Base-by-base conservation (phyloP, 2,888 invertebrate species). In the Tanypteryx hageni region DNA sequence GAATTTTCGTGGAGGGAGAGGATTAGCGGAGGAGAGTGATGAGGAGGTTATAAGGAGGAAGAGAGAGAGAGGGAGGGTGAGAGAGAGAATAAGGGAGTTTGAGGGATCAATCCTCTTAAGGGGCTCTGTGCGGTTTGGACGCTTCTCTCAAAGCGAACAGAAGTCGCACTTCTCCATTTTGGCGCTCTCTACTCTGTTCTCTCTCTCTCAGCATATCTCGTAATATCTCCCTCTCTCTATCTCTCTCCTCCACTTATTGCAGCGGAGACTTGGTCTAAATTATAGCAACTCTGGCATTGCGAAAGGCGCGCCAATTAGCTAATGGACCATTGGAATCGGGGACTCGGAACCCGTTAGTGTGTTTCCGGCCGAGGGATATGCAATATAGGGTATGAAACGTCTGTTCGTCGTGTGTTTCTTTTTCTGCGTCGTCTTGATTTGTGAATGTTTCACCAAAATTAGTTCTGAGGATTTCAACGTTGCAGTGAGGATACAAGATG, bases 61-160 rank as follows among this genome's bases (percentile, higher is more conserved):
- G 64, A n/a, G 18, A 18, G 64, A 16, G 44, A 5, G 16, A 44
- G 83, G 82, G 18, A 27, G 83, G 61, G 13, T 85, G 92, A 92
- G 85, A 92, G 92, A 59, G 84, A 91, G 92, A 92, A 85, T 89
- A 92, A 92, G 81, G 83, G 83, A 83, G 92, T 93, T 92, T 93
- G 93, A 93, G 93, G 86, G 92, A 92, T 92, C 93, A 93, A 93
- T 93, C 94, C 94, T 94, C 94, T 95, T 89, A 89, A 64, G 64
- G 44, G 89, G 89, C 89, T 89, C 64, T 18, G 89, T 89, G 89
- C 56, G 89, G 89, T 89, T 89, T 89, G 59, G 94, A 94, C 94
- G 93, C 93, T 93, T 93, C 94, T 94, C 94, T 94, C 94, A 94
- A 94, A 94, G 94, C 94, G 85, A 85, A 27, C 86, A 86, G 86